Base-by-base conservation (phyloP, 2,888 invertebrate species). In the Tenthredo distinguenda region DNA sequence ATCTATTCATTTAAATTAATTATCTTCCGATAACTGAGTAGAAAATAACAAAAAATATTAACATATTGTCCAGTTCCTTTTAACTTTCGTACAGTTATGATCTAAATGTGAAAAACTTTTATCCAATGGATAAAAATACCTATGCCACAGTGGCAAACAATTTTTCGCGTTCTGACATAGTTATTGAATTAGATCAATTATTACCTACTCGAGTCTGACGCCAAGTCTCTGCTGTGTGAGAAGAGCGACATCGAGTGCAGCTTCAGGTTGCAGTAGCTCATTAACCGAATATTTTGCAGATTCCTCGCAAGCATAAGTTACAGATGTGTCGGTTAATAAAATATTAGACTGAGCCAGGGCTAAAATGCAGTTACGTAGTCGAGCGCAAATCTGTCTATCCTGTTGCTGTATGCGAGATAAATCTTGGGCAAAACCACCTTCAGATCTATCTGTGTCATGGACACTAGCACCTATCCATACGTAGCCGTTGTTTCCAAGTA, bases 401-500 rank as follows among this genome's bases (percentile, higher is more conserved):
- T 95, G 94, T 84, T 95, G 94, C 9, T 96, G 95, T 31, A 99
- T 95, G 15, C 96, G 88, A 0, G 93, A 91, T 77, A 97, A 94
- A 94, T 97, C 96, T 91, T 97, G 97, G 0, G 96, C 95, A 91
- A 97, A 98, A 26, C 97, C 97, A 55, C 96, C 96, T 37, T 96
- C 96, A 74, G 95, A 95, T 71, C 95, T 95, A 86, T 96, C 95
- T 43, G 96, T 96, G 83, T 96, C 95, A 72, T 95, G 94, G 7
- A 95, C 94, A 6, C 94, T 95, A 0, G 98, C 97, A 86, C 96
- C 96, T 85, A 99, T 97, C 99, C 99, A 99, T 87, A 99, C 96
- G 90, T 97, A 98, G 0, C 99, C 99, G 93, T 99, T 99, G 92
- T 98, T 99, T 9, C 99, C 99, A 37, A 99, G 95, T 86, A 99